Evolutionary conservation across 2,113 vertebrate genomes (phyloP), one percentile per base, ranked within the genome.

Genomic region (Toxotes jaculatrix): DNA sequence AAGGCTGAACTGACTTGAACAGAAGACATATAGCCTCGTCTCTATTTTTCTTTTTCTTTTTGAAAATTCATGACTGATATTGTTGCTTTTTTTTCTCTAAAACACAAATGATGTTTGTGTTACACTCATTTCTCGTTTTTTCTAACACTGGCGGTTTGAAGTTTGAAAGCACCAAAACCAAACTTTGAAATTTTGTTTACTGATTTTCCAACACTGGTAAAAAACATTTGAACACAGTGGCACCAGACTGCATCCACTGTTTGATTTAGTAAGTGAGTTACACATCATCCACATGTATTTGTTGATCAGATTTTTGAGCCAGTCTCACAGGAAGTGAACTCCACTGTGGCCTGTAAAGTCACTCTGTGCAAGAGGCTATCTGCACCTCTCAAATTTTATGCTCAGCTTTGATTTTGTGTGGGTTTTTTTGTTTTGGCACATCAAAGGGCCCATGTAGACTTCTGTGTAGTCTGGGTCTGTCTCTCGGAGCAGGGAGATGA

Each of bases 401-500:
- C 67, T 59, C 75, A 51, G 75, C 80, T 88, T 90, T 79, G 67
- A 83, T 77, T 82, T 69, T 74, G 47, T 81, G 66, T 69, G 61
- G 21, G 7, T 42, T 73, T 64, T 84, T 74, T 77, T 79, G 56
- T 88, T 85, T 84, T 81, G 74, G 53, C 75, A 83, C 82, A 84
- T 92, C 74, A 93, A 92, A 89, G 45, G 51, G 31, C 1, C 6
- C 32, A 47, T 85, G 72, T 74, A 80, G 80, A 82, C 83, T 82
- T 86, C 27, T 83, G 45, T 82, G 81, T 87, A 83, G 88, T 89
- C 87, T 89, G 78, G 47, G 47, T 90, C 87, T 77, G 74, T 87
- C 86, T 88, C 62, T 89, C 84, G 49, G 55, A 80, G 82, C 74
- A 66, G 13, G 70, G 51, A 90, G 87, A 92, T 91, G 89, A 92